Evolutionary conservation across 2,888 invertebrate species (phyloP), one percentile per base, ranked within the genome.

Genomic region (Acanthoscelides obtectus): DNA sequence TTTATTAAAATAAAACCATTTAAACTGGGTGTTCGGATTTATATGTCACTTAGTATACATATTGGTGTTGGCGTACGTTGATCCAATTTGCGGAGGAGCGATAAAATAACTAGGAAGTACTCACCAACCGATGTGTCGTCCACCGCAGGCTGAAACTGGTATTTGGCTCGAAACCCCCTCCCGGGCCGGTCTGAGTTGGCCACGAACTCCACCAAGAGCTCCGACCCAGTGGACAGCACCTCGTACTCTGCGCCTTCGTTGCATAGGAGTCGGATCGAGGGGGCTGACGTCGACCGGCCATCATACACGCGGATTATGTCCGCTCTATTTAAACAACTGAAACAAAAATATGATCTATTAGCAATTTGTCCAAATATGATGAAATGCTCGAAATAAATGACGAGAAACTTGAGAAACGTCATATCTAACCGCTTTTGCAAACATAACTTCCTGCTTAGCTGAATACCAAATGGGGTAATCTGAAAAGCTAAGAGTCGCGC

Each of bases 281-380:
- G 92, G 71, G 92, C 88, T 80, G 88, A 88, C 22, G 91, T 87
- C 80, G 92, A 91, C 82, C 90, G 90, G 3, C 95, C 94, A 83
- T 96, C 96, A 86, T 94, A 93, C 73, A 95, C 92, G 81, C 93
- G 93, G 83, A 96, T 92, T 82, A 95, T 90, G 86, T 96, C 95
- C 69, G 93, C 93, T 75, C 93, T 90, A 80, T 93, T 91, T 79
- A 94, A 88, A 85, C 94, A 94, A 86, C 94, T 94, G 90, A 73
- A 89, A 90, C 81, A 80, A 77, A 78, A 79, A 71, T 5, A 71
- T n/a, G n/a, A n/a, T n/a, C n/a, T n/a, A n/a, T n/a, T n/a, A n/a
- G n/a, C n/a, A n/a, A n/a, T n/a, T n/a, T n/a, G n/a, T n/a, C n/a
- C n/a, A n/a, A n/a, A n/a, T n/a, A n/a, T n/a, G n/a, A n/a, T n/a